phyloP scores from a whole-genome alignment of 1,140 invertebrate genomes.

The Brachionus rotundiformis region DNA sequence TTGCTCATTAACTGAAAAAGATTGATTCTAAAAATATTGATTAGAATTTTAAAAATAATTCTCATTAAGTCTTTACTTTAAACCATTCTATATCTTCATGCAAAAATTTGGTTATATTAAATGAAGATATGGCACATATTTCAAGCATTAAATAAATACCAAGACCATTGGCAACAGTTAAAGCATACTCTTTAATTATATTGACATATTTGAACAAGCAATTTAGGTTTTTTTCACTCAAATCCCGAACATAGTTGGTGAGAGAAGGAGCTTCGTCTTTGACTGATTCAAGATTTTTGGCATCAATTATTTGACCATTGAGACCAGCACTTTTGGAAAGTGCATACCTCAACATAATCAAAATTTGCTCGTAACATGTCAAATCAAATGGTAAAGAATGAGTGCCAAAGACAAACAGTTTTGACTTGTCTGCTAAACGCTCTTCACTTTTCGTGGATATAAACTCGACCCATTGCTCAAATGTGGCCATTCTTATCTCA shows the following conservation, averaged over 20 bases:
- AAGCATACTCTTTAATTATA: constrained; percentile 54
- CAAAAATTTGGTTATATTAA: constrained; percentile 68
- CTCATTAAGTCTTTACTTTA: constrained; percentile 56
- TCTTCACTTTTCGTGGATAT: constrained; percentile 22
- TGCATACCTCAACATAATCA: constrained; percentile 76
- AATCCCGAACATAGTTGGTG: constrained; percentile 55
- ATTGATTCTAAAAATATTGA: constrained; percentile 21
- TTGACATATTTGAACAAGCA: constrained; percentile 42
- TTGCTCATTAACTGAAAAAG: constrained; percentile 68
- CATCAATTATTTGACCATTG: constrained; percentile 52
- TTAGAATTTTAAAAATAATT: no score
- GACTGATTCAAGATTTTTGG: constrained; percentile 54
- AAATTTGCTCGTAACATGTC: constrained; percentile 63
- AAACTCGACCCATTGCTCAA: constrained; percentile 54
- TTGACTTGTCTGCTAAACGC: constrained; percentile 17
- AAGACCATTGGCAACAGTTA: constrained; percentile 58
- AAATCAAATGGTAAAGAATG: constrained; percentile 21
- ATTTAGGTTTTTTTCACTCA: constrained; percentile 65
- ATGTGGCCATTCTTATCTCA: constrained; percentile 55
- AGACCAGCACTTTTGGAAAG: constrained; percentile 65
- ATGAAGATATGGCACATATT: constrained; percentile 72
- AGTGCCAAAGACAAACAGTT: constrained; percentile 15
- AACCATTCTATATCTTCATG: constrained; percentile 69
- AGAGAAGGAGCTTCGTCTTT: constrained; percentile 58
- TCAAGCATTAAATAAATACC: constrained; percentile 74